Evolutionary conservation across 2,888 invertebrate genomes (phyloP).

Genomic region (Eilema sororculum): DNA sequence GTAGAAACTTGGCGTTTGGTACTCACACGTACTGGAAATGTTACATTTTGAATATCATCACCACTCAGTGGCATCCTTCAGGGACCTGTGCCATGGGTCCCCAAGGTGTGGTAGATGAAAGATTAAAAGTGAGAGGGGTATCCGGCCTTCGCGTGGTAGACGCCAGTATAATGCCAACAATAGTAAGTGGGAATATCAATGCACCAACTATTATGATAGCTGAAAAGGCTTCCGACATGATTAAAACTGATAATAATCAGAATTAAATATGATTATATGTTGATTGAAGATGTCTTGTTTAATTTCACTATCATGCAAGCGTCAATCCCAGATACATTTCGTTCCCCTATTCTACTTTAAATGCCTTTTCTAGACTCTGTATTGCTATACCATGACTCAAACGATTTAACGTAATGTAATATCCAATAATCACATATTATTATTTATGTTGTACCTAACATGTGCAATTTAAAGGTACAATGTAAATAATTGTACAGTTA

Average conservation of each 20-base stretch:
- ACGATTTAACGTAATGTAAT: too few species aligned
- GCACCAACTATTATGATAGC: conserved; percentile 88
- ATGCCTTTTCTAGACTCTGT: too few species aligned
- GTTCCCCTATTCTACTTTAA: too few species aligned
- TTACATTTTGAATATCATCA: conserved; percentile 58
- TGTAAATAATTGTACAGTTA: too few species aligned
- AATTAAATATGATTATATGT: neutral
- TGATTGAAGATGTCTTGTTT: too few species aligned
- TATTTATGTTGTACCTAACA: too few species aligned
- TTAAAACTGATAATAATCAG: conserved; percentile 18
- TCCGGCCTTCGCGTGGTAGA: conserved; percentile 87
- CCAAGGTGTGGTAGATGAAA: conserved; percentile 57
- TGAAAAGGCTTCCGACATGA: conserved; percentile 76
- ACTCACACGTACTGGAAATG: conserved; percentile 66
- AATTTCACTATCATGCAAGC: too few species aligned
- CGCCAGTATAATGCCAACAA: conserved; percentile 88
- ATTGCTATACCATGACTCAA: too few species aligned
- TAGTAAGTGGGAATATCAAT: conserved; percentile 86
- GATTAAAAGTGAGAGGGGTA: conserved; percentile 80
- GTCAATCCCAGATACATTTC: too few species aligned
- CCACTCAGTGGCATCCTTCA: conserved; percentile 58
- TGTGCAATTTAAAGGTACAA: too few species aligned
- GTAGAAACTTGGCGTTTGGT: conserved; percentile 32
- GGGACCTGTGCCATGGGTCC: conserved; percentile 61
- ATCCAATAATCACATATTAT: too few species aligned